Evolutionary conservation across 1,140 invertebrate genomes (phyloP), one percentile per base, ranked within the genome.

Genomic region (Tetramorium alpestre): DNA sequence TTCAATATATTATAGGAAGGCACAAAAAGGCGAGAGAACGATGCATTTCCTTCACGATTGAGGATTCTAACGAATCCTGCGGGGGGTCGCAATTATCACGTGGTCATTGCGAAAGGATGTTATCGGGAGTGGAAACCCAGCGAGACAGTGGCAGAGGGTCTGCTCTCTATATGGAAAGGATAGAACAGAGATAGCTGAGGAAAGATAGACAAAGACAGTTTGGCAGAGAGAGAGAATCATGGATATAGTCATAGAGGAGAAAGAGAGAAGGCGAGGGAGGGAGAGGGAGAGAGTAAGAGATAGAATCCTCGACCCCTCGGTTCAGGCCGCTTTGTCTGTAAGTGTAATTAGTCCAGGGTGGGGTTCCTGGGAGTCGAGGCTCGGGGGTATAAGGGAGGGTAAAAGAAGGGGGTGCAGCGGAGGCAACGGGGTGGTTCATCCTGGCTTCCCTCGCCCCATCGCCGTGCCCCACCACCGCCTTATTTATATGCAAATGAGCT

Each of bases 401-500:
- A 62, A 85, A 56, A 85, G 87, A 78, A 87, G 51, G 89, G 89
- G 86, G 89, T 75, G 69, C 80, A 62, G 90, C 75, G 91, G 90
- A 93, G 82, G 82, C 86, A 88, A 89, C 90, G 90, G 92, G 93
- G 89, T 93, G 92, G 93, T 91, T 94, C 94, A 94, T 94, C 93
- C 93, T 93, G 90, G 89, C 86, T 94, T 92, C 93, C 93, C 94
- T 90, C 87, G 87, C 93, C 73, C 88, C 89, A 87, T 89, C 93
- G 41, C 51, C 75, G 69, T 90, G 87, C 88, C 90, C 90, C 87
- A 80, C 92, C 90, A 92, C 92, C 94, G 94, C 97, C 97, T 97
- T 97, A 97, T 97, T 97, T 97, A 97, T 97, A 97, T 97, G 97
- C 96, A 97, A 97, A 97, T 97, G 97, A 97, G 97, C 97, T 97